Percentiles rank a stretch among this genome's conserved stretches.
phyloP scores from a whole-genome alignment of 1,140 invertebrate genomes.

The Watersipora subatra region DNA sequence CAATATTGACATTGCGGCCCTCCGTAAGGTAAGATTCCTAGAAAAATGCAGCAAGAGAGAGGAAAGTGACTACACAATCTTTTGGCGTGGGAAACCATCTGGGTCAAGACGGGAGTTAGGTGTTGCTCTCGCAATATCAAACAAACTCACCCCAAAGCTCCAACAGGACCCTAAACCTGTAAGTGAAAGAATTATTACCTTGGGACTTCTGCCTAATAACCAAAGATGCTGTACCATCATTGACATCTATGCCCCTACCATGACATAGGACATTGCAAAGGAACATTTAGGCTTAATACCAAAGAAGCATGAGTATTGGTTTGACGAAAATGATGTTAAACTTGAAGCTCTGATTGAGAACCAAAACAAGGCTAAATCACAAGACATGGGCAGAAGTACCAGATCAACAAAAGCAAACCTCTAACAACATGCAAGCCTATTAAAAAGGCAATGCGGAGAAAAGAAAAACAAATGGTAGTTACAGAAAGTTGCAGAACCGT shows the following conservation, averaged over 20 bases:
- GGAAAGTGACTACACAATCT: conserved; percentile 11
- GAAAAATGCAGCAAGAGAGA: conserved; percentile 2
- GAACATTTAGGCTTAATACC: not conserved
- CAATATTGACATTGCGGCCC: conserved; percentile 9
- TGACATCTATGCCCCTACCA: conserved; percentile 5
- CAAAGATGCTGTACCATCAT: conserved; percentile 2
- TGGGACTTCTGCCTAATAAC: conserved; percentile 1
- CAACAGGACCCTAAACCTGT: not conserved
- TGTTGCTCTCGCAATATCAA: conserved; percentile 8
- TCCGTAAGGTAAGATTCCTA: conserved; percentile 7
- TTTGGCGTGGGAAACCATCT: conserved; percentile 7
- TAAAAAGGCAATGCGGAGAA: conserved; percentile 4
- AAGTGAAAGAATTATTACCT: conserved; percentile 7
- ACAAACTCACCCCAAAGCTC: not conserved
- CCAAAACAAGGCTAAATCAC: not conserved
- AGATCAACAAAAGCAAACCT: not conserved
- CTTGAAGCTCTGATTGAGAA: not conserved
- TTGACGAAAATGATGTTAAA: not conserved
- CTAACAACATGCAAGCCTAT: not conserved
- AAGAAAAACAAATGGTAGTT: conserved; percentile 10
- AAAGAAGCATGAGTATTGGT: not conserved
- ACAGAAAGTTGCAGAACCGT: conserved; percentile 12
- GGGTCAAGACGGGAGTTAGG: conserved; percentile 1
- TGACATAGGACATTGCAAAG: conserved; percentile 5
- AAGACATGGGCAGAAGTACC: not conserved